Conservation (phyloP, 2,888 invertebrate genomes). For the Amiota mariae region DNA sequence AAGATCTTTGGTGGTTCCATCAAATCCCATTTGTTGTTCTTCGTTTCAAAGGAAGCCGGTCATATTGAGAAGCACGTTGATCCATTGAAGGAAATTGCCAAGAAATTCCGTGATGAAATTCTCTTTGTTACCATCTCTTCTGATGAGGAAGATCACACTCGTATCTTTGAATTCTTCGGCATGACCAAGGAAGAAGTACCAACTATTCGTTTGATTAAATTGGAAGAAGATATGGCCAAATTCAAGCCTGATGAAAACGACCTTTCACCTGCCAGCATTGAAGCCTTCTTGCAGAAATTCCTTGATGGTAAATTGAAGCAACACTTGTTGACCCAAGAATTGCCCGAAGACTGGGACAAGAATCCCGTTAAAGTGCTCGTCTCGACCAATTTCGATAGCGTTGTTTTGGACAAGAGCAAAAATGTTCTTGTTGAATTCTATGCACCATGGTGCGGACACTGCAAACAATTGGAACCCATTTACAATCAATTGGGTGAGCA, state of each 20-base stretch:
- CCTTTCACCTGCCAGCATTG: conserved; percentile 66
- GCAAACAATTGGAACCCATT: conserved; percentile 97
- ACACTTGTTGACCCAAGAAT: conserved; percentile 93
- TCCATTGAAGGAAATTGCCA: conserved; percentile 87
- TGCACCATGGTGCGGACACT: conserved; percentile 99
- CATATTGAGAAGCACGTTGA: conserved; percentile 87
- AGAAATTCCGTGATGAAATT: conserved; percentile 91
- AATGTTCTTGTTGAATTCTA: conserved; percentile 99
- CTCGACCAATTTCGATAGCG: conserved; percentile 94
- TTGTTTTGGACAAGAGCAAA: conserved; percentile 90
- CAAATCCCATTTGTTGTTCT: conserved; percentile 96
- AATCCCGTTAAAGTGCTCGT: conserved; percentile 93
- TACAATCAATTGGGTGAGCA: conserved; percentile 97
- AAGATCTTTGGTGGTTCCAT: conserved; percentile 99
- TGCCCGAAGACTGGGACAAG: conserved; percentile 98
- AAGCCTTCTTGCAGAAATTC: conserved; percentile 90
- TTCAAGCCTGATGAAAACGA: conserved; percentile 86
- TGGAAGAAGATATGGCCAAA: conserved; percentile 98
- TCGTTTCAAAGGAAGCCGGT: conserved; percentile 92
- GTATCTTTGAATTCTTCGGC: conserved; percentile 99
- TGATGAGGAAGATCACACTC: conserved; percentile 94
- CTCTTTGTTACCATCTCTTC: conserved; percentile 96
- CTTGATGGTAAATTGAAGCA: conserved; percentile 94
- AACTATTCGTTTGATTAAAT: conserved; percentile 90
- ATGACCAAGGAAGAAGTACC: conserved; percentile 95